Evolutionary conservation across 2,888 invertebrate species (phyloP).

Genomic region (Lymantria dispar): DNA sequence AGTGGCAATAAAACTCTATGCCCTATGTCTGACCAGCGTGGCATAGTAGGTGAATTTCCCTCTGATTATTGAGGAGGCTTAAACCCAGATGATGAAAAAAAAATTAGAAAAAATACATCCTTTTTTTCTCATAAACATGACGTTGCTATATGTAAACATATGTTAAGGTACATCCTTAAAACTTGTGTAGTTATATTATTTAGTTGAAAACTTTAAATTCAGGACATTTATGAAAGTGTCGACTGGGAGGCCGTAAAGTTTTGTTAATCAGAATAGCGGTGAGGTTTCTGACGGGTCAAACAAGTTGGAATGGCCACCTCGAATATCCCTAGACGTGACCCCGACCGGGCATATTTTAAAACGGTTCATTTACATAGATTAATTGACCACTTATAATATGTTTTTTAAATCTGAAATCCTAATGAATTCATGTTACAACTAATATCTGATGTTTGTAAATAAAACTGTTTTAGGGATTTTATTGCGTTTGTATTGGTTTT

Average conservation of each 20-base stretch:
- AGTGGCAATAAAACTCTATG: no score
- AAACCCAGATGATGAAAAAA: no score
- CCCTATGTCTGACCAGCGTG: no score
- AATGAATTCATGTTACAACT: no score
- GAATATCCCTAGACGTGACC: constrained; percentile 49
- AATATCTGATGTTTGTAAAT: no score
- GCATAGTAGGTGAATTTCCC: no score
- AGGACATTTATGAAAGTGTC: constrained; percentile 56
- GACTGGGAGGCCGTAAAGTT: constrained; percentile 57
- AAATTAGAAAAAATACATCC: no score
- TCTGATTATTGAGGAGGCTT: no score
- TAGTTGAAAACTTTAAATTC: constrained; percentile 57
- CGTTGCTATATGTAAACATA: no score
- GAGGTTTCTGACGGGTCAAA: constrained; percentile 45
- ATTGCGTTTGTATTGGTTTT: no score
- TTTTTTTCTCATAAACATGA: no score
- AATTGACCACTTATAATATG: constrained; percentile 50
- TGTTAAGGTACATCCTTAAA: constrained; percentile 16
- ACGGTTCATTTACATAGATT: constrained; percentile 66
- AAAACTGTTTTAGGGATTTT: no score
- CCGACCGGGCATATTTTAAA: constrained; percentile 58
- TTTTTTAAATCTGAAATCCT: constrained; percentile 8
- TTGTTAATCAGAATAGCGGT: constrained; percentile 66
- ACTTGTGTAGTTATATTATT: constrained; percentile 35
- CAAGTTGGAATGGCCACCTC: constrained; percentile 60